Evolutionary conservation across 2,113 vertebrate genomes (phyloP), one percentile per base, ranked within the genome.

Genomic region (Passer montanus): DNA sequence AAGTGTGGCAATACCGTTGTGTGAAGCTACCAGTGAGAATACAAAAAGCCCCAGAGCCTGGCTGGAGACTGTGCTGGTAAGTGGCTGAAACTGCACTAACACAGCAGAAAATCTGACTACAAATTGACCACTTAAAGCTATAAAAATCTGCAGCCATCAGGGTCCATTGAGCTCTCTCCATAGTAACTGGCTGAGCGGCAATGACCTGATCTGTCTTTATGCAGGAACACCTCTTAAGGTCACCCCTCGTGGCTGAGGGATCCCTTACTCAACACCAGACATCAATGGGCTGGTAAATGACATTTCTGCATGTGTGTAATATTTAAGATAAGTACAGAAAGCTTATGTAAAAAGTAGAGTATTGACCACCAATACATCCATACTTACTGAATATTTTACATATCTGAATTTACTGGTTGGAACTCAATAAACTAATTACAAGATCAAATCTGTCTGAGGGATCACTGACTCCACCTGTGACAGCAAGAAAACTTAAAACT

Each of bases 171-270:
- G 46, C 11, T 41, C 35, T 84, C n/a, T 35, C 19, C 50, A 50
- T 0, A 1, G 63, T 46, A 41, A 39, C 44, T 59, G 31, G 44
- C 44, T 69, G 55, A 43, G 23, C 0, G 0, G 70, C 55, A 76
- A 55, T 11, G 39, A 53, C 47, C 33, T 46, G 47, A 74, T 44
- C 47, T 82, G 24, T 16, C 27, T 27, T 58, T 21, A 24, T 23
- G 39, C 2, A 56, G 28, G 9, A 53, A 52, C 13, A 14, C 15
- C 18, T 39, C 19, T 79, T 37, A 44, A 22, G 23, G 50, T 24
- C n/a, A 62, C 18, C 15, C 14, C n/a, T 73, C 1, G 0, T 69
- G 33, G 39, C 5, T 55, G 28, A 83, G 39, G 50, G 28, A 78
- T 22, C 18, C 37, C 67, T 59, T n/a, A 49, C 23, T 30, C 4